Evolutionary conservation across 2,888 invertebrate species (phyloP).

Genomic region (Temnothorax unifasciatus): DNA sequence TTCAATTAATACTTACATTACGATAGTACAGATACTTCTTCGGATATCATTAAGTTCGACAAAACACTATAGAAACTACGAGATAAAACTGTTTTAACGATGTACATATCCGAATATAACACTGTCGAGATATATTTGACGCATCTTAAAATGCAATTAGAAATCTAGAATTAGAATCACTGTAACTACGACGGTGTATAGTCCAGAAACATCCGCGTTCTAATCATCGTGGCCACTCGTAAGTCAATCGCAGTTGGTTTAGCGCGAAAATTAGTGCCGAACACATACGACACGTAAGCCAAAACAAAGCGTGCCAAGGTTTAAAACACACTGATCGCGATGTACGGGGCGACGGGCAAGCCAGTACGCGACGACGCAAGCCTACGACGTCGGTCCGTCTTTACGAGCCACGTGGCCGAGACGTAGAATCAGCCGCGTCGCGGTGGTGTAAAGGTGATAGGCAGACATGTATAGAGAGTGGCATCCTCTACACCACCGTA

Average conservation of each 20-base stretch:
- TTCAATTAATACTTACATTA: conserved; percentile 34
- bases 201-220: neutral
- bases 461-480: conserved; percentile 49
- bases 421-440: conserved; percentile 52
- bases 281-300: conserved; percentile 62
- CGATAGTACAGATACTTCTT: neutral
- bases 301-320: conserved; percentile 76
- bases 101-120: neutral
- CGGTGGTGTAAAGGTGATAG: conserved; percentile 69
- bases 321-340: conserved; percentile 68
- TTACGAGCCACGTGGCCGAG: conserved; percentile 75
- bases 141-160: neutral
- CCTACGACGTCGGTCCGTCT: conserved; percentile 57
- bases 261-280: conserved; percentile 25
- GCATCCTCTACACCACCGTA: conserved; percentile 56
- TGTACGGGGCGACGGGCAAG: neutral
- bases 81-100: neutral
- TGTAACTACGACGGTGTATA: neutral
- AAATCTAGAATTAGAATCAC: neutral
- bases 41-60: neutral
- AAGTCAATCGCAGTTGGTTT: neutral
- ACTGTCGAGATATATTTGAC: neutral
- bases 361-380: conserved; percentile 53
- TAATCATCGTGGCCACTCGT: neutral
- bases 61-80: neutral